Base-by-base conservation (phyloP, 2,888 invertebrate genomes). In the Seira musarum region DNA sequence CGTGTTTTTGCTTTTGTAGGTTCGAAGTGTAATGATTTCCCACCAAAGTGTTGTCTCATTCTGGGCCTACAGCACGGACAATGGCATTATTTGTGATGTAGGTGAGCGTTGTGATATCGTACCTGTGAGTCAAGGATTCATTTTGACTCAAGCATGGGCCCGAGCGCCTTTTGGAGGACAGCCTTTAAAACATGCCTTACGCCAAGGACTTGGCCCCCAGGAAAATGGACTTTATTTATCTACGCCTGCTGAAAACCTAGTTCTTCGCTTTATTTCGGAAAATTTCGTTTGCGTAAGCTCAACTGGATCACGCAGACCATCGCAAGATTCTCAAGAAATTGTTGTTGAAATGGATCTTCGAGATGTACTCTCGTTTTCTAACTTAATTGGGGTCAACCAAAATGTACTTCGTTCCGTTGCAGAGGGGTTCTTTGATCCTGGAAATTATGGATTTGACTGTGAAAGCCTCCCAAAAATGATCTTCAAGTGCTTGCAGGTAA, bases 41-140 rank as follows among this genome's bases (percentile, higher is more conserved):
- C 90, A 90, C 81, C 92, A 92, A 87, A 89, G 91, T 6, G 89
- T 91, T 15, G 88, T 91, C 64, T 89, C 91, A 21, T 89, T 92
- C 25, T 91, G 91, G 88, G 90, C 91, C 1, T 92, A 92, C 87
- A 90, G 90, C 79, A 89, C 91, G 24, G 90, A 90, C 2, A 91
- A 91, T 8, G 92, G 92, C 21, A 90, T 92, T 67, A 90, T 92
- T 35, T 91, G 91, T 19, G 92, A 92, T 87, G 89, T 92, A 68
- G 92, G 92, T 25, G 91, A 92, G 82, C 87, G 91, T 78, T 86
- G 85, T 75, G 87, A 86, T 81, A 84, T 87, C 61, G 85, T 87
- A 61, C 87, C 87, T 74, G 85, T 85, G 8, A 86, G 83, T 63
- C 85, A 85, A 70, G 87, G 87, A 17, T 87, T 86, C 60, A 85